Percentiles rank a stretch among this genome's conserved stretches.
phyloP scores from a whole-genome alignment of 2,888 invertebrate genomes.

The Imbricaverruca yamaguchii region DNA sequence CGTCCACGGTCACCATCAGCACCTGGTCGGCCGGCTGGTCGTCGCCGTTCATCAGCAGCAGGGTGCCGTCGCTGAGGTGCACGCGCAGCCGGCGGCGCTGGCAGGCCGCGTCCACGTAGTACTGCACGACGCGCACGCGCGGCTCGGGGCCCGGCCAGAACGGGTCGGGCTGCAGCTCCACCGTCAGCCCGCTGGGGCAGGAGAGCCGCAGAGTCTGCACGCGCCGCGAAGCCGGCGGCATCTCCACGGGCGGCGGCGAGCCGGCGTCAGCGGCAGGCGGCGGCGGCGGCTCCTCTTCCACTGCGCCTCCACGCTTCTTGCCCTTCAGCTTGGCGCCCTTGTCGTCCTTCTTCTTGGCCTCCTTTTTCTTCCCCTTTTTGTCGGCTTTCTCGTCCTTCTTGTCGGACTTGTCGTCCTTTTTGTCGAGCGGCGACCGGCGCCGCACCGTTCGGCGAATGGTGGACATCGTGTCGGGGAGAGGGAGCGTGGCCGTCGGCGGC shows the following conservation, averaged over 20 bases:
- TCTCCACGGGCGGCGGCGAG: neutral
- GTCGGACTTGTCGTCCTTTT: neutral
- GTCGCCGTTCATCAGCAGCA: slow-evolving; percentile 1
- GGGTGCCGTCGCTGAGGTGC: neutral
- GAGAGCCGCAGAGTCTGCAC: slow-evolving; percentile 3
- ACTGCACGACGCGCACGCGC: slow-evolving; percentile 9
- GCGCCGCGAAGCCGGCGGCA: neutral
- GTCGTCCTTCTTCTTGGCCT: neutral
- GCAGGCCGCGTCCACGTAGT: neutral
- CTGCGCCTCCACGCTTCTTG: neutral
- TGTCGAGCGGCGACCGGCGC: neutral
- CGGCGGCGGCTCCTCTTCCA: neutral
- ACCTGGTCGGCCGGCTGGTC: slow-evolving; percentile 4
- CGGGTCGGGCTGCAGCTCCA: slow-evolving; percentile 19
- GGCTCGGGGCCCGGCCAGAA: slow-evolving; percentile 13
- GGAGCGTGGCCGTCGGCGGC: neutral
- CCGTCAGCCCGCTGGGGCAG: slow-evolving; percentile 19
- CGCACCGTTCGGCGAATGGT: neutral
- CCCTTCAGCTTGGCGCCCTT: neutral
- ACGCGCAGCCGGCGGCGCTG: neutral
- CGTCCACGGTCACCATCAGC: neutral
- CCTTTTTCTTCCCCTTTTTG: neutral
- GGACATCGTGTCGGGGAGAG: neutral
- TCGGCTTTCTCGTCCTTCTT: neutral
- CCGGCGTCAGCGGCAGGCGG: neutral